phyloP scores from a whole-genome alignment of 2,797 vertebrate species.

The Enteromius fasciolatus region DNA sequence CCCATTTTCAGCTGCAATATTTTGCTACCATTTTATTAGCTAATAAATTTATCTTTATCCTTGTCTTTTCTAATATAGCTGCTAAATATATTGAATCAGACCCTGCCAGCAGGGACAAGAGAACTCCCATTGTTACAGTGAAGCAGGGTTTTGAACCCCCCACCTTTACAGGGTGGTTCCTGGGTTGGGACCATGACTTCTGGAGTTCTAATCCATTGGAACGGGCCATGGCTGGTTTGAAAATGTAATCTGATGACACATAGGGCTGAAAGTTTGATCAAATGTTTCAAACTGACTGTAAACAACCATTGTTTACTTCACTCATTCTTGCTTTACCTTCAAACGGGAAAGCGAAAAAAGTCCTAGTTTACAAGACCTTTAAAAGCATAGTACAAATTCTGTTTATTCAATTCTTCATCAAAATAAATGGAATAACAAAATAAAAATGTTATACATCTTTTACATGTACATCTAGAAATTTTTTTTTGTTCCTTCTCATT shows the following conservation, averaged over 20 bases:
- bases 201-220: slow-evolving; percentile 72
- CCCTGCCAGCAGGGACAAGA: slow-evolving; percentile 76
- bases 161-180: slow-evolving; percentile 70
- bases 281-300: not conserved
- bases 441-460: slow-evolving; percentile 7
- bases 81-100: slow-evolving; percentile 82
- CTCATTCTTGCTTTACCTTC: not conserved
- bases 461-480: not conserved
- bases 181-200: slow-evolving; percentile 67
- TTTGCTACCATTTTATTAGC: not conserved
- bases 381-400: not conserved
- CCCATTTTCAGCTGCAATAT: not conserved
- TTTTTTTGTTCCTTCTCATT: not conserved
- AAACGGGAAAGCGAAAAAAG: not conserved
- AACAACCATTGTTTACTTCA: not conserved
- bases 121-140: slow-evolving; percentile 61
- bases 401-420: slow-evolving; percentile 9
- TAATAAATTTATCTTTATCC: not conserved
- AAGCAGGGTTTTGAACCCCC: slow-evolving; percentile 65
- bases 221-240: slow-evolving; percentile 76
- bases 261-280: not conserved
- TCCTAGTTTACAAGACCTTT: not conserved
- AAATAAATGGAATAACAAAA: slow-evolving; percentile 10
- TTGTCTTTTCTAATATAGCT: slow-evolving; percentile 66
- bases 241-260: slow-evolving; percentile 60